Conservation (phyloP, 92 coral and sea anemone genomes). For the Hydrozoanthus gracilis region DNA sequence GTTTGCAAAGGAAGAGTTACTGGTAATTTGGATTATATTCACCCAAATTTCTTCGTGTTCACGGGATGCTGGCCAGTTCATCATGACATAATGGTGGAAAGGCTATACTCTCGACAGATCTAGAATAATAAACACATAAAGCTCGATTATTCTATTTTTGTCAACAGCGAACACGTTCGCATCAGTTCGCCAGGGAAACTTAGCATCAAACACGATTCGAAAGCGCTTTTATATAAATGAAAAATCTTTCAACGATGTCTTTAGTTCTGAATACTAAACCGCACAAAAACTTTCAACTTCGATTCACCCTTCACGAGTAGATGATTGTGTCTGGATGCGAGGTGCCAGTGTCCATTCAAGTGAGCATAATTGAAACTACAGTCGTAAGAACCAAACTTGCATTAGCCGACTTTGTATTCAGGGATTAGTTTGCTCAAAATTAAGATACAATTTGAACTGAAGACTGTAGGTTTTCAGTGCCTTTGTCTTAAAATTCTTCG, state of each 20-base stretch:
- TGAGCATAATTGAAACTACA: constrained; percentile 29
- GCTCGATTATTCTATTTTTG: constrained; percentile 48
- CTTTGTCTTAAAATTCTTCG: background rate
- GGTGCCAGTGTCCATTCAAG: constrained; percentile 29
- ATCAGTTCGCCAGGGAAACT: background rate
- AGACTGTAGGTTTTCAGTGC: background rate
- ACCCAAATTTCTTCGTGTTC: constrained; percentile 2
- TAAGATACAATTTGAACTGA: background rate
- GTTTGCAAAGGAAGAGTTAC: background rate
- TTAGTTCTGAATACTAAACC: background rate
- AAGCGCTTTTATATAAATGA: background rate
- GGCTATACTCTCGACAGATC: constrained; percentile 29
- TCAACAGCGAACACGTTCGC: constrained; percentile 18
- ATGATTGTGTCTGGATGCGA: background rate
- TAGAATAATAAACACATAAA: constrained; percentile 22
- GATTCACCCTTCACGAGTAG: background rate
- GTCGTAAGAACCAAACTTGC: constrained; percentile 15
- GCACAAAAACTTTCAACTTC: background rate
- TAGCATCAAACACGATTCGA: background rate
- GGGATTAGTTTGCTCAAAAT: constrained; percentile 12
- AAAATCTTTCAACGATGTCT: background rate
- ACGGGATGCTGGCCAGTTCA: background rate
- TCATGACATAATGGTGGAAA: no score
- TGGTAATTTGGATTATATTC: background rate
- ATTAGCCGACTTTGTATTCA: constrained; percentile 21